Evolutionary conservation across 2,113 vertebrate species (phyloP).

Genomic region (Paralichthys olivaceus): DNA sequence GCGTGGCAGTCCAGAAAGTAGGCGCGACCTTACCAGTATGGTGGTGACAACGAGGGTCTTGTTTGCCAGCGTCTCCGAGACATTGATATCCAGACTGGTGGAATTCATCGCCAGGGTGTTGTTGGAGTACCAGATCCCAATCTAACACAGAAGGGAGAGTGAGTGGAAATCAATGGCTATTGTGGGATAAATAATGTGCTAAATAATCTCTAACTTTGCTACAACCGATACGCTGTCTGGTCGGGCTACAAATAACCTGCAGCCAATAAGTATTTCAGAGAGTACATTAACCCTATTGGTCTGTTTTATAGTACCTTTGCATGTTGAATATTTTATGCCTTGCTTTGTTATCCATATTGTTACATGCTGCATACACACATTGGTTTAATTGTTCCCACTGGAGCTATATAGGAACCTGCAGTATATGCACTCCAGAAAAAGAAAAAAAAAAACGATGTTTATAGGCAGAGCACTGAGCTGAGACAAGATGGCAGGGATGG

Average conservation of each 20-base stretch:
- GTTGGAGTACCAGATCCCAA: conserved; percentile 95
- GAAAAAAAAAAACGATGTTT: conserved; percentile 32
- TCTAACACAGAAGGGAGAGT: conserved; percentile 74
- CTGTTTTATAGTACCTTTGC: conserved; percentile 29
- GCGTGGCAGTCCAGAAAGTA: conserved; percentile 15
- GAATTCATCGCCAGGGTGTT: conserved; percentile 93
- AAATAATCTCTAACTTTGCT: conserved; percentile 16
- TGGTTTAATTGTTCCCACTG: conserved; percentile 46
- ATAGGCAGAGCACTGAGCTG: conserved; percentile 53
- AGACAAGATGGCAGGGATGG: conserved; percentile 31
- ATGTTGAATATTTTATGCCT: conserved; percentile 42
- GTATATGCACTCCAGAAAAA: conserved; percentile 4
- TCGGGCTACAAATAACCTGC: conserved; percentile 7
- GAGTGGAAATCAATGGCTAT: conserved; percentile 52
- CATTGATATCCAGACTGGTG: conserved; percentile 90
- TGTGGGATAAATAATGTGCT: conserved; percentile 57
- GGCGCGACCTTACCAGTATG: conserved; percentile 87
- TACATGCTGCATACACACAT: conserved; percentile 22
- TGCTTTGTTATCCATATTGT: conserved; percentile 28
- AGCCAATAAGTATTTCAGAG: conserved; percentile 16
- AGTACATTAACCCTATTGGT: conserved; percentile 25
- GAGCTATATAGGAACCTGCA: conserved; percentile 24
- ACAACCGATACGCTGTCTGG: conserved; percentile 26
- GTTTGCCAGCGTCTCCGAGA: conserved; percentile 91
- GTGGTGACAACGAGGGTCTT: conserved; percentile 94